Percentiles rank a stretch among this genome's conserved stretches.
These are phyloP conservation scores for Crotalus tigris DNA, from an alignment of 2,113 vertebrate genomes.

Conservation along the genomic window DNA sequence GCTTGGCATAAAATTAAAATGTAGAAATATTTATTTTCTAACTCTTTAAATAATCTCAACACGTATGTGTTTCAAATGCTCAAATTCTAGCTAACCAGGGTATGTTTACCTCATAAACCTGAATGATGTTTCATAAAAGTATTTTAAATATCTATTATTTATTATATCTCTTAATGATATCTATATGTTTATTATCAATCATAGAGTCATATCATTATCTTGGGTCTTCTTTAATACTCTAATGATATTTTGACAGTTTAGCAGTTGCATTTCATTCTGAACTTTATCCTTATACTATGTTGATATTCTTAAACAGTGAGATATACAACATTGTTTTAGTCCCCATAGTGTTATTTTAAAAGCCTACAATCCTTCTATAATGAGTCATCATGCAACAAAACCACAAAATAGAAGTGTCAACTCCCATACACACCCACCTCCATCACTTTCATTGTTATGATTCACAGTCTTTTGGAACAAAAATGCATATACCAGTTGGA, in stretches of 20 bases:
- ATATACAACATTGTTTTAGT: background rate
- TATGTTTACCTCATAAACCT: background rate
- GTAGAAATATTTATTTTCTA: background rate
- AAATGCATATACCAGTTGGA: background rate
- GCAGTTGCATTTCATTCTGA: background rate
- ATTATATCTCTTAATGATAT: background rate
- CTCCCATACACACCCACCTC: background rate
- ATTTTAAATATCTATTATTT: background rate
- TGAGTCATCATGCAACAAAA: conserved; percentile 3
- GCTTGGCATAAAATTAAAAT: background rate
- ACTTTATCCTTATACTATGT: background rate
- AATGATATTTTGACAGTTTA: background rate
- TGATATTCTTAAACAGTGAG: conserved; percentile 2
- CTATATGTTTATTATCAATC: background rate
- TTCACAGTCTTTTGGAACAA: background rate
- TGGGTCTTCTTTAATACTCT: background rate
- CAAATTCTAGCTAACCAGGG: background rate
- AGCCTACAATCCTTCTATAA: background rate
- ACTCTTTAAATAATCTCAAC: background rate
- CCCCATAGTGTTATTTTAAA: background rate
- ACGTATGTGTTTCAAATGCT: background rate
- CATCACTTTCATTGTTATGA: background rate
- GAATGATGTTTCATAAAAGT: background rate
- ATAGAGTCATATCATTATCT: background rate
- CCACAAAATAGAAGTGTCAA: background rate